Conservation (phyloP, 1,140 invertebrate species). For the Mya arenaria region DNA sequence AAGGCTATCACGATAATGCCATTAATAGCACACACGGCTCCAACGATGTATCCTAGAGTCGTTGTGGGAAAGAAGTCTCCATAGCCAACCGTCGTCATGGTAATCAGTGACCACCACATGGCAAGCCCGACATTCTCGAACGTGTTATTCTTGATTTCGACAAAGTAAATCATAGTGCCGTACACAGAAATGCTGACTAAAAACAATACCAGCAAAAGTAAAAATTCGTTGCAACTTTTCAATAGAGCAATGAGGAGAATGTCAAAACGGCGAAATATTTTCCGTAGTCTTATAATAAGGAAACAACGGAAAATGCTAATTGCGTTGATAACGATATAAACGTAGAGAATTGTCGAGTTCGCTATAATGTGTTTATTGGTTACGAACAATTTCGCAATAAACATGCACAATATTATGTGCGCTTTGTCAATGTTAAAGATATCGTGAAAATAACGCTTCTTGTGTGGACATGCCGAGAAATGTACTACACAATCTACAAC, state of each 20-base stretch:
- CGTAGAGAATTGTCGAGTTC: constrained; percentile 59
- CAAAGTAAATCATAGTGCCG: constrained; percentile 90
- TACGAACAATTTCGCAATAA: constrained; percentile 2
- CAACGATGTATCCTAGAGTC: constrained; percentile 74
- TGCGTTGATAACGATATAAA: constrained; percentile 14
- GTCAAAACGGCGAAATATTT: constrained; percentile 25
- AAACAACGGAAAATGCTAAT: not conserved
- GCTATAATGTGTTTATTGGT: constrained; percentile 72
- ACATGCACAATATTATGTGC: constrained; percentile 35
- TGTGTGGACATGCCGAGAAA: constrained; percentile 77
- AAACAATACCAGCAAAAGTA: constrained; percentile 98
- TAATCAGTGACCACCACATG: constrained; percentile 94
- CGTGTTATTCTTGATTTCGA: constrained; percentile 52
- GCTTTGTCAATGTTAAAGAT: constrained; percentile 81
- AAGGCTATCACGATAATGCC: constrained; percentile 99
- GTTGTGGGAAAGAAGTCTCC: constrained; percentile 90
- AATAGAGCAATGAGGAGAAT: constrained; percentile 61
- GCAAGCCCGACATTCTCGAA: constrained; percentile 93
- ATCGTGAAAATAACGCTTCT: constrained; percentile 73
- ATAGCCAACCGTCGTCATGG: constrained; percentile 99
- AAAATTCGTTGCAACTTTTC: constrained; percentile 97
- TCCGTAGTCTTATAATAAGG: constrained; percentile 4
- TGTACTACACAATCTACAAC: constrained; percentile 77
- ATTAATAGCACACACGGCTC: constrained; percentile 93
- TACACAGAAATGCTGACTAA: constrained; percentile 99